phyloP scores from a whole-genome alignment of 2,888 invertebrate species.

The Acleris sparsana region DNA sequence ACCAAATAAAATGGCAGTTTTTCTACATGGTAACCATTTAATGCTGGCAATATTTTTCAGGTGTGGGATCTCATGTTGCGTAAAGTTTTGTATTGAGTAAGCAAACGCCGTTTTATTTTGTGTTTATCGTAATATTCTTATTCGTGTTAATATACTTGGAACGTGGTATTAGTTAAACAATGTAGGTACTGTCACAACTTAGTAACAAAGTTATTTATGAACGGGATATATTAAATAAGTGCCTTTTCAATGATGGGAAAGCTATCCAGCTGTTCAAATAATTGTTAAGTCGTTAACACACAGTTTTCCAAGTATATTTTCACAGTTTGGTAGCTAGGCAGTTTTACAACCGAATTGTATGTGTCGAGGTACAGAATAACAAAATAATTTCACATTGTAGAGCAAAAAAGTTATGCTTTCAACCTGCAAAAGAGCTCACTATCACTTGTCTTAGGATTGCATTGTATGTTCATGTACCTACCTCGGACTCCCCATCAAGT shows the following conservation, averaged over 20 bases:
- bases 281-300: neutral
- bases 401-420: no score
- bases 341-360: neutral
- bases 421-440: no score
- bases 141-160: constrained; percentile 27
- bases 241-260: constrained; percentile 16
- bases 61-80: neutral
- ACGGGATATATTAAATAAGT: neutral
- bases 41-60: constrained; percentile 9
- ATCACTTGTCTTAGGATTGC: no score
- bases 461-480: no score
- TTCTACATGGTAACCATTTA: neutral
- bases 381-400: no score
- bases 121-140: constrained; percentile 17
- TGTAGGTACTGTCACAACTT: neutral
- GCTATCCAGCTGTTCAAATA: neutral
- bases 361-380: no score
- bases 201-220: neutral
- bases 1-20: constrained; percentile 25
- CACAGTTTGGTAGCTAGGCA: constrained; percentile 13
- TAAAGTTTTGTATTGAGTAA: neutral
- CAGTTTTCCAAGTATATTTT: constrained; percentile 22
- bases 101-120: constrained; percentile 18
- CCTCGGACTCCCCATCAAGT: no score
- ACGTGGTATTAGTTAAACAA: constrained; percentile 9